phyloP scores from a whole-genome alignment of 1,140 invertebrate genomes.

The Nilaparvata lugens region DNA sequence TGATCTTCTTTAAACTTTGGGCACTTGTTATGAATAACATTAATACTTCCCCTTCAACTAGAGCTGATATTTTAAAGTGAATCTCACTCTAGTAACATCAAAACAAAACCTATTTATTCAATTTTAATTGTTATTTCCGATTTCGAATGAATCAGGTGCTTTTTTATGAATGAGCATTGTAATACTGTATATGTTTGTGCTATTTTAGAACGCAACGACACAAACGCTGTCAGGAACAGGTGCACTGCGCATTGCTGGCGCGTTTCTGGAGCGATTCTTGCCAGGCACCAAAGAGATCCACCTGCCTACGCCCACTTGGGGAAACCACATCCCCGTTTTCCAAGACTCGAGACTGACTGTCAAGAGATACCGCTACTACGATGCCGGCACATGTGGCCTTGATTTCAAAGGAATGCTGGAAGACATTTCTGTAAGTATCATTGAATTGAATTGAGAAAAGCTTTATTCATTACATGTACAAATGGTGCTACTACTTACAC shows the following conservation, averaged over 20 bases:
- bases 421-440: conserved; percentile 73
- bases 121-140: no score
- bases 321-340: conserved; percentile 93
- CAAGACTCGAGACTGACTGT: conserved; percentile 79
- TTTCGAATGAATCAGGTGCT: no score
- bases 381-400: conserved; percentile 90
- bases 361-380: conserved; percentile 92
- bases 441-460: neutral
- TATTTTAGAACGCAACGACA: conserved; percentile 59
- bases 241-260: conserved; percentile 83
- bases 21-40: no score
- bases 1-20: no score
- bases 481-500: no score
- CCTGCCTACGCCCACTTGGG: conserved; percentile 94
- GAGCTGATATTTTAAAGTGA: no score
- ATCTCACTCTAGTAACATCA: no score
- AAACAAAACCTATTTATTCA: no score
- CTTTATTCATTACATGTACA: no score
- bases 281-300: conserved; percentile 79
- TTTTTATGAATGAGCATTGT: no score
- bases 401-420: conserved; percentile 86
- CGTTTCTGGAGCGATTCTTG: conserved; percentile 83
- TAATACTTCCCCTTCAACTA: no score
- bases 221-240: conserved; percentile 95
- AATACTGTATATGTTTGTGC: conserved; percentile 5